Evolutionary conservation across 2,888 invertebrate genomes (phyloP).

Genomic region (Pherbina coryleti): DNA sequence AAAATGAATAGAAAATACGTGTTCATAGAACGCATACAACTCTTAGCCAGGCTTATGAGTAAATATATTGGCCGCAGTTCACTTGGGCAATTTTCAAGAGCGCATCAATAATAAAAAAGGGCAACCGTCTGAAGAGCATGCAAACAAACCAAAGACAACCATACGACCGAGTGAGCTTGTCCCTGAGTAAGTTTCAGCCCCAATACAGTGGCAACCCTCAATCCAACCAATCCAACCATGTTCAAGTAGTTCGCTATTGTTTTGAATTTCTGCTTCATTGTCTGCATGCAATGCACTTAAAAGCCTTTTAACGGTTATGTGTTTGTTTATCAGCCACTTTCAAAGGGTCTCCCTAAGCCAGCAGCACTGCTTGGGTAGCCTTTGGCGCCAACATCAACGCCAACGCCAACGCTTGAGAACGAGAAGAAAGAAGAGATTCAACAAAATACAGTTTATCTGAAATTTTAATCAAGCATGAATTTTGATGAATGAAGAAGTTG

Average conservation of each 20-base stretch:
- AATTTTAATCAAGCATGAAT: conserved; percentile 7
- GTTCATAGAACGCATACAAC: not conserved
- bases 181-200: not conserved
- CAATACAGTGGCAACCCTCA: not conserved
- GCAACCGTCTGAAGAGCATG: conserved; percentile 18
- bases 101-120: not conserved
- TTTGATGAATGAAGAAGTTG: not conserved
- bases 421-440: not conserved
- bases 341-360: not conserved
- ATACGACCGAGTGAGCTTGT: not conserved
- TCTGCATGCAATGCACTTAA: not conserved
- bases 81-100: not conserved
- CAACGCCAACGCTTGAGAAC: conserved; percentile 4
- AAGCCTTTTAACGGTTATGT: conserved; percentile 20
- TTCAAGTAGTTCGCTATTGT: not conserved
- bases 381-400: not conserved
- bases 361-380: not conserved
- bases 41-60: not conserved
- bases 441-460: conserved; percentile 12
- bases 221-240: not conserved
- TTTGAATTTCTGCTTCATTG: not conserved
- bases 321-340: not conserved
- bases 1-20: not conserved
- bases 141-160: not conserved
- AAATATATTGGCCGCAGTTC: not conserved